These are phyloP conservation scores for Argopecten irradians DNA, from an alignment of 1,140 invertebrate species.

Conservation along the genomic window DNA sequence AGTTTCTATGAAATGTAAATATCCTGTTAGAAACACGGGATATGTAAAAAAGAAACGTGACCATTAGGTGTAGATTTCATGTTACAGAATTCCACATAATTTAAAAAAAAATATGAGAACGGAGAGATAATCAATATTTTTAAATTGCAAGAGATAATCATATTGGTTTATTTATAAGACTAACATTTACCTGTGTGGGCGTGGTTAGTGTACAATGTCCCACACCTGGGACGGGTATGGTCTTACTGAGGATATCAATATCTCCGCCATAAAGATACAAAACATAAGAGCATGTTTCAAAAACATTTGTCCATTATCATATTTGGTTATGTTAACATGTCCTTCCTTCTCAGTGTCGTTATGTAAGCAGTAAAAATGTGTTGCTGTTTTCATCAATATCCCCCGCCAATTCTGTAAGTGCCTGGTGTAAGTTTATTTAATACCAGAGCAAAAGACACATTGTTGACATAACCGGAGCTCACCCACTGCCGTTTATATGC, in stretches of 20 bases:
- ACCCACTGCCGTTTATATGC: neutral
- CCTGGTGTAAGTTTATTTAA: neutral
- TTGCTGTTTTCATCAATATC: constrained; percentile 11
- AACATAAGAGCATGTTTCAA: constrained; percentile 9
- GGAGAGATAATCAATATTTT: constrained; percentile 1
- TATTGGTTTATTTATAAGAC: neutral
- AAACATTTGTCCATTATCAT: neutral
- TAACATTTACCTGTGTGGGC: neutral
- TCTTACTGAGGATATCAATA: neutral
- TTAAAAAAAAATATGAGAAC: neutral
- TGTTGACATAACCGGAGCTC: constrained; percentile 10
- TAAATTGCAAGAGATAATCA: neutral
- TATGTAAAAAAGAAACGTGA: neutral
- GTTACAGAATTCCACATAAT: neutral
- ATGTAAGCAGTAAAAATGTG: neutral
- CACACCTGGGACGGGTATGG: neutral
- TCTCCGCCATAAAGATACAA: neutral
- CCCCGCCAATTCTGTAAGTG: neutral
- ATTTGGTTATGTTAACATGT: neutral
- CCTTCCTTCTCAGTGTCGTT: neutral
- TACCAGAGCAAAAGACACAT: neutral
- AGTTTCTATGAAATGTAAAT: neutral
- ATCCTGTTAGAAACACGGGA: neutral
- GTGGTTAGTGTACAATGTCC: neutral
- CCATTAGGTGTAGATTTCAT: neutral